Percentiles rank a stretch among this genome's conserved stretches.
Evolutionary conservation across 2,797 vertebrate genomes (phyloP).

Genomic region (Clarias fuscus): DNA sequence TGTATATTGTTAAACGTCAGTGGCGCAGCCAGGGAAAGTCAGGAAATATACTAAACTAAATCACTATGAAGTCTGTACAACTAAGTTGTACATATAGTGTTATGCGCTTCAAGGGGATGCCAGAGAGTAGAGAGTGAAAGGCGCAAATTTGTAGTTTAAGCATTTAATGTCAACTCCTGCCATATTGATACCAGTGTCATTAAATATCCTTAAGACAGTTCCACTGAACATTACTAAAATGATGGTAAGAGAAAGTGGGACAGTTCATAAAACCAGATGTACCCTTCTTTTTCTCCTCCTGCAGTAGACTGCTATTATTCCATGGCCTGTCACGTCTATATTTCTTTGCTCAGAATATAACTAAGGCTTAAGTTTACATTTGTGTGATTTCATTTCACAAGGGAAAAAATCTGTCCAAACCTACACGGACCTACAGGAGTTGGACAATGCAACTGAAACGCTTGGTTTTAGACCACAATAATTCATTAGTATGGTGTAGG

Average conservation of each 20-base stretch:
- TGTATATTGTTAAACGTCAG: neutral
- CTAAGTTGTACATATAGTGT: neutral
- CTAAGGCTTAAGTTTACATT: too few species aligned
- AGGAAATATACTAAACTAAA: neutral
- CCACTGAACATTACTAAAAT: neutral
- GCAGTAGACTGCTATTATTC: neutral
- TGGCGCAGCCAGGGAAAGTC: neutral
- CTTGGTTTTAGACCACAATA: too few species aligned
- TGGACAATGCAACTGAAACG: too few species aligned
- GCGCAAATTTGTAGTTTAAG: neutral
- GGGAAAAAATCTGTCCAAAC: too few species aligned
- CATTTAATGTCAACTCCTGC: neutral
- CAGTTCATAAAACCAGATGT: neutral
- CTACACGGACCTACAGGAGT: too few species aligned
- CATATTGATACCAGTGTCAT: neutral
- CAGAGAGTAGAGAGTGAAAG: too few species aligned
- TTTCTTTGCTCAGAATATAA: neutral
- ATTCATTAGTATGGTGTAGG: too few species aligned
- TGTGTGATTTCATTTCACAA: too few species aligned
- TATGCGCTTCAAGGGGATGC: neutral
- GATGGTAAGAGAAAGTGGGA: neutral
- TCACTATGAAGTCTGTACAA: neutral
- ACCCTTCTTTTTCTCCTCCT: neutral
- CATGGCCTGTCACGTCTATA: neutral
- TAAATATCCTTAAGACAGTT: neutral